phyloP scores from a whole-genome alignment of 2,888 invertebrate genomes.

The Chymomyza amoena region DNA sequence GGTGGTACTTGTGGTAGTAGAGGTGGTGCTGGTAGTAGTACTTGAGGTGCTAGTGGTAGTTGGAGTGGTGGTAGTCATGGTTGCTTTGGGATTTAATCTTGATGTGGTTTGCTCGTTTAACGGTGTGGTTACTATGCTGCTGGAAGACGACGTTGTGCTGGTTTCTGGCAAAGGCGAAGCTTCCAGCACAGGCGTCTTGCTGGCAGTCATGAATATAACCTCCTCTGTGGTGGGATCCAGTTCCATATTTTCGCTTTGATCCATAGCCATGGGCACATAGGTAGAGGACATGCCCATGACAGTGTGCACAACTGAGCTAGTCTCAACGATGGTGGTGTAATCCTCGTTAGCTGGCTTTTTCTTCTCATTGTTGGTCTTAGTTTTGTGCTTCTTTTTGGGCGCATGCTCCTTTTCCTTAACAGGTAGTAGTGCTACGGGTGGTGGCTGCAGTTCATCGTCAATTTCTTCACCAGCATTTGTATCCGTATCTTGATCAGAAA shows the following conservation, averaged over 20 bases:
- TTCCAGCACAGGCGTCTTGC: slow-evolving; percentile 72
- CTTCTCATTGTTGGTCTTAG: slow-evolving; percentile 70
- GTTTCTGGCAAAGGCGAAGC: neutral
- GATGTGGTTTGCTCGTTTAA: slow-evolving; percentile 17
- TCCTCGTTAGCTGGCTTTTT: slow-evolving; percentile 53
- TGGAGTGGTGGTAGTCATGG: slow-evolving; percentile 45
- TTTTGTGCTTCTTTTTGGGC: slow-evolving; percentile 70
- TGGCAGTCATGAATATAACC: slow-evolving; percentile 75
- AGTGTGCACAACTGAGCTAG: slow-evolving; percentile 73
- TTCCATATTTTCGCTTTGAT: slow-evolving; percentile 46
- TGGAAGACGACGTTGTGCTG: slow-evolving; percentile 8
- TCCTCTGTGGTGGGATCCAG: slow-evolving; percentile 76
- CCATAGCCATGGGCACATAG: slow-evolving; percentile 74
- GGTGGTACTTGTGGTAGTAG: slow-evolving; percentile 47
- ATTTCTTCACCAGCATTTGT: slow-evolving; percentile 43
- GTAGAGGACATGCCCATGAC: slow-evolving; percentile 67
- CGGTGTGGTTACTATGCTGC: slow-evolving; percentile 45
- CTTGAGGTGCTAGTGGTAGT: slow-evolving; percentile 36
- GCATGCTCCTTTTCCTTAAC: slow-evolving; percentile 71
- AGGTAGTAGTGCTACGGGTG: slow-evolving; percentile 34
- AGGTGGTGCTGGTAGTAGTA: slow-evolving; percentile 45
- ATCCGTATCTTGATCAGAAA: slow-evolving; percentile 68
- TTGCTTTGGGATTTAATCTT: slow-evolving; percentile 24
- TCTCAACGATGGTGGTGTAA: slow-evolving; percentile 68
- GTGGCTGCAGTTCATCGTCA: slow-evolving; percentile 48